Evolutionary conservation across 2,113 vertebrate species (phyloP), one percentile per base, ranked within the genome.

Genomic region (Semnornis frantzii): DNA sequence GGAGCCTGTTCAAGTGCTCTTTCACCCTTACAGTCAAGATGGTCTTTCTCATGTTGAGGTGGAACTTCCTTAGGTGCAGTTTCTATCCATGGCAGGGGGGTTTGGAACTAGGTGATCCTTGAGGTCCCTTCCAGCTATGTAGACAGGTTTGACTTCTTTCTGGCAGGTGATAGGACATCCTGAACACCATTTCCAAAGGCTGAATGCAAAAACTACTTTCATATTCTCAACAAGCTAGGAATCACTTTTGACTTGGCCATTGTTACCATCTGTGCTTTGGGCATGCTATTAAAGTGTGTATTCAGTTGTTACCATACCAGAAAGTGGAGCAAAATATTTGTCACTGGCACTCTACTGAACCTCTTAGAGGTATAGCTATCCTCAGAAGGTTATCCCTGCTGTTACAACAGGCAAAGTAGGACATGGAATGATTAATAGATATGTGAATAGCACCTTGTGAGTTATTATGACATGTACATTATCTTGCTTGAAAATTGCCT

Each of bases 301-400:
- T 71, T 81, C 31, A 76, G 81, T 33, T 72, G n/a, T 64, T 50
- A 33, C 12, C 33, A 27, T 5, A 12, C 46, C 5, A 37, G 28
- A 19, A 28, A 6, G 2, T 3, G 33, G 44, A 77, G 27, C 4
- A 10, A 76, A 60, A 27, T 24, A 3, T 27, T 50, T 77, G 57
- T 6, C 33, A 28, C 14, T 33, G 48, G 37, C 33, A 34, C 37
- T 15, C 42, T 64, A 11, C n/a, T 8, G 60, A 46, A 39, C 65
- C 25, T 42, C 34, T 79, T 23, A 3, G 6, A 60, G 20, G 46
- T 15, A 88, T 37, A 37, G 37, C 10, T 37, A 62, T 73, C n/a
- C 73, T 55, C 28, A 31, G 74, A 83, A 95, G 84, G 94, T 96
- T 92, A 92, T 89, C 17, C 69, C 62, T 88, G 81, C 50, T 27